Conservation (phyloP, 1,140 invertebrate species). For the Calliphora vicina region DNA sequence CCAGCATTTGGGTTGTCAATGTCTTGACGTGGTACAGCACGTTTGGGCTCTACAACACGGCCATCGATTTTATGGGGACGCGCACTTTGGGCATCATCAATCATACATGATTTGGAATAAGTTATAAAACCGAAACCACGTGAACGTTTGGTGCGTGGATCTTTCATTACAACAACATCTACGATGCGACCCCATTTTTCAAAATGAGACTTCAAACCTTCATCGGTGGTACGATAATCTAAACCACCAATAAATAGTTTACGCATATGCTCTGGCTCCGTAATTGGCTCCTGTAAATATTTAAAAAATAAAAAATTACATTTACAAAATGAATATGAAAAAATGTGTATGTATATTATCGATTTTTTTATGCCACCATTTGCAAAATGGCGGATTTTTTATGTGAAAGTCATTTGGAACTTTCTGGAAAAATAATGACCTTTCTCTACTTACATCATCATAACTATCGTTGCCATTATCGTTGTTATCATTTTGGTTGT, state of each 20-base stretch:
- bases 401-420: constrained; percentile 36
- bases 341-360: constrained; percentile 33
- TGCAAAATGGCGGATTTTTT: constrained; percentile 58
- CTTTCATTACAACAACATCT: constrained; percentile 98
- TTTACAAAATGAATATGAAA: constrained; percentile 33
- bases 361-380: constrained; percentile 23
- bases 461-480: constrained; percentile 60
- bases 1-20: constrained; percentile 90
- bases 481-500: too few relatives aligned
- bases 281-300: constrained; percentile 53
- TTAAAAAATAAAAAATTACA: not conserved
- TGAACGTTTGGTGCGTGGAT: constrained; percentile 90
- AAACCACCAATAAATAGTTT: constrained; percentile 98
- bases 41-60: constrained; percentile 94
- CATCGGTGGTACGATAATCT: constrained; percentile 96
- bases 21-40: constrained; percentile 94
- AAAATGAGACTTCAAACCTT: constrained; percentile 93
- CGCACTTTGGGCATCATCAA: constrained; percentile 92
- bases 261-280: constrained; percentile 91
- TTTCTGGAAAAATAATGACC: not conserved
- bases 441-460: constrained; percentile 58
- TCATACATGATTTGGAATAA: constrained; percentile 90
- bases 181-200: constrained; percentile 97
- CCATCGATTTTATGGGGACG: constrained; percentile 77
- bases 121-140: constrained; percentile 98